Evolutionary conservation across 2,888 invertebrate species (phyloP).

Genomic region (Melipona beecheii): DNA sequence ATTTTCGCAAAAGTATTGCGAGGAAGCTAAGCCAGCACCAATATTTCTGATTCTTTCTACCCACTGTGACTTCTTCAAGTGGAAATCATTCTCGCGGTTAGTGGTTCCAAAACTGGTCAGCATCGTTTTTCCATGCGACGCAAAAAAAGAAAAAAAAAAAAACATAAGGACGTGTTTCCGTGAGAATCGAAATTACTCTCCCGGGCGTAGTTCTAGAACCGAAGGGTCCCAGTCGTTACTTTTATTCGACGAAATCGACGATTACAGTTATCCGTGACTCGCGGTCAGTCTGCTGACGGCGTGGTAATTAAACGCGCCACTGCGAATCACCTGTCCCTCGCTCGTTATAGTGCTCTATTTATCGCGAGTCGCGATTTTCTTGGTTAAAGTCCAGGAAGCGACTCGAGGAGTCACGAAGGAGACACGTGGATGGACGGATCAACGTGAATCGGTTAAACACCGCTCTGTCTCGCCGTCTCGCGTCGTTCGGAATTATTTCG

Average conservation of each 20-base stretch:
- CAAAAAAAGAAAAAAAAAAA: not conserved
- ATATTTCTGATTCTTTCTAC: no score
- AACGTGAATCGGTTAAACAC: slow-evolving; percentile 16
- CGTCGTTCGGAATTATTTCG: slow-evolving; percentile 1
- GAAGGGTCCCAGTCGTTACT: slow-evolving; percentile 5
- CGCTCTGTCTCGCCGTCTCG: not conserved
- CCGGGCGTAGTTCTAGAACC: slow-evolving; percentile 45
- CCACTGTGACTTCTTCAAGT: not conserved
- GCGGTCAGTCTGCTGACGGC: slow-evolving; percentile 53
- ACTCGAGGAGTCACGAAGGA: no score
- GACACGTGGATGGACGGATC: not conserved
- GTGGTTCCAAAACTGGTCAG: slow-evolving; percentile 2
- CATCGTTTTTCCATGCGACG: not conserved
- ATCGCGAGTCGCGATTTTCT: not conserved
- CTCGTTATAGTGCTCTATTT: slow-evolving; percentile 9
- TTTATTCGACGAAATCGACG: slow-evolving; percentile 51
- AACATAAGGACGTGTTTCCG: slow-evolving; percentile 47
- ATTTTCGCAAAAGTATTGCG: no score
- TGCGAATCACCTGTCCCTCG: slow-evolving; percentile 20
- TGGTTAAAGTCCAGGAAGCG: slow-evolving; percentile 1
- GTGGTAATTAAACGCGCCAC: slow-evolving; percentile 59
- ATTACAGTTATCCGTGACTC: slow-evolving; percentile 55
- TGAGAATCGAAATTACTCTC: slow-evolving; percentile 31
- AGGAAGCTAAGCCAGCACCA: no score
- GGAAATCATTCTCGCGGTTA: slow-evolving; percentile 34